Conservation (phyloP, 2,113 vertebrate species). For the Barbus barbus region DNA sequence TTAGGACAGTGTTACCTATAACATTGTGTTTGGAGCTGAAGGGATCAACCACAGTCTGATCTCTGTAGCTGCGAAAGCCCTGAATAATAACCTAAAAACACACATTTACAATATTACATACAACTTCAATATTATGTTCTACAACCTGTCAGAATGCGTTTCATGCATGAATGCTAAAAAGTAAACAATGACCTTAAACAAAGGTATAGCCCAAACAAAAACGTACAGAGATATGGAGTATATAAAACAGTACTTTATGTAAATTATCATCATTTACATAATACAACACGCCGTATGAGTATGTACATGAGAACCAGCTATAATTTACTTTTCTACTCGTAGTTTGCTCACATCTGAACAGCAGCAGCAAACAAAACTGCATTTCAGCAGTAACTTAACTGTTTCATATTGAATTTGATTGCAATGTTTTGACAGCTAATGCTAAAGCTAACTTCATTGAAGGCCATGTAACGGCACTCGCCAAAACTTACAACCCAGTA, state of each 20-base stretch:
- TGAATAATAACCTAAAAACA: conserved; percentile 93
- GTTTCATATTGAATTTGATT: neutral
- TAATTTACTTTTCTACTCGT: neutral
- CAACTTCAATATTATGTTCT: neutral
- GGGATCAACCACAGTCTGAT: conserved; percentile 98
- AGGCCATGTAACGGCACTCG: neutral
- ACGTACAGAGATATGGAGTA: too few species aligned
- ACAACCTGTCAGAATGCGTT: neutral
- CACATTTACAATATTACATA: neutral
- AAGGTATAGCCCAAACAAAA: too few species aligned
- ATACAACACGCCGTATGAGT: neutral
- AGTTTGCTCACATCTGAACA: neutral
- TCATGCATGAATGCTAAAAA: neutral
- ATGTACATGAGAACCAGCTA: neutral
- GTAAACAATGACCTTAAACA: too few species aligned
- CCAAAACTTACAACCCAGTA: neutral
- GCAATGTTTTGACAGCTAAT: conserved; percentile 23
- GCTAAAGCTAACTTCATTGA: conserved; percentile 36
- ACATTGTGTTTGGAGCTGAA: conserved; percentile 99
- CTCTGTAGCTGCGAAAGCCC: conserved; percentile 97
- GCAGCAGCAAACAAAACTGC: neutral
- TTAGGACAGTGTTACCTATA: conserved; percentile 82
- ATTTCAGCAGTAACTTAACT: too few species aligned
- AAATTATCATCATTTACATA: neutral
- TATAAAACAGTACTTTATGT: neutral